Evolutionary conservation across 2,797 vertebrate species (phyloP).

Genomic region (Mycteria americana): DNA sequence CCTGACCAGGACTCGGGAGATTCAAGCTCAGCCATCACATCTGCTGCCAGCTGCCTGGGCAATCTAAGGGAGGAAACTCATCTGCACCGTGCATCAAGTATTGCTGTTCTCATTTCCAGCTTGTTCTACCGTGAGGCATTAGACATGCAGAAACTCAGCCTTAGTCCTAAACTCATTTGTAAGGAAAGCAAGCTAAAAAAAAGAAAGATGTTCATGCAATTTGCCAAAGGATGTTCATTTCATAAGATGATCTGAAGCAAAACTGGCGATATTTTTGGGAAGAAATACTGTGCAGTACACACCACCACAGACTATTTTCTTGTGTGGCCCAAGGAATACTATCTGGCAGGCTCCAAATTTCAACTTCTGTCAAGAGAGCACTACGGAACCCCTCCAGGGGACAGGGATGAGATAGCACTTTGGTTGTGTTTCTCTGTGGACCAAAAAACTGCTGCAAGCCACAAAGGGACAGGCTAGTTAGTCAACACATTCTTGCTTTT

Average conservation of each 20-base stretch:
- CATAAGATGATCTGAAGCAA: neutral
- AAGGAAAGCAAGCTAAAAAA: neutral
- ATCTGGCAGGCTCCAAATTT: neutral
- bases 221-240: neutral
- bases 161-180: neutral
- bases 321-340: slow-evolving; percentile 13
- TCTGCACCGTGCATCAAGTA: accelerated
- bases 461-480: neutral
- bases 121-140: neutral
- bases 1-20: neutral
- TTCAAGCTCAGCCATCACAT: neutral
- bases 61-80: neutral
- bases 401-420: slow-evolving; percentile 15
- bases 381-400: neutral
- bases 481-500: slow-evolving; percentile 6
- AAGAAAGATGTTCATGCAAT: neutral
- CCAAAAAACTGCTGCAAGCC: slow-evolving; percentile 4
- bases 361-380: neutral
- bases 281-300: neutral
- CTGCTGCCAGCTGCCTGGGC: neutral
- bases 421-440: neutral
- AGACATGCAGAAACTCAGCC: neutral
- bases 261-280: neutral
- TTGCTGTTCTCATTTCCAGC: neutral
- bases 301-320: neutral